Conservation (phyloP, 2,113 vertebrate species). For the Ptilonorhynchus violaceus region DNA sequence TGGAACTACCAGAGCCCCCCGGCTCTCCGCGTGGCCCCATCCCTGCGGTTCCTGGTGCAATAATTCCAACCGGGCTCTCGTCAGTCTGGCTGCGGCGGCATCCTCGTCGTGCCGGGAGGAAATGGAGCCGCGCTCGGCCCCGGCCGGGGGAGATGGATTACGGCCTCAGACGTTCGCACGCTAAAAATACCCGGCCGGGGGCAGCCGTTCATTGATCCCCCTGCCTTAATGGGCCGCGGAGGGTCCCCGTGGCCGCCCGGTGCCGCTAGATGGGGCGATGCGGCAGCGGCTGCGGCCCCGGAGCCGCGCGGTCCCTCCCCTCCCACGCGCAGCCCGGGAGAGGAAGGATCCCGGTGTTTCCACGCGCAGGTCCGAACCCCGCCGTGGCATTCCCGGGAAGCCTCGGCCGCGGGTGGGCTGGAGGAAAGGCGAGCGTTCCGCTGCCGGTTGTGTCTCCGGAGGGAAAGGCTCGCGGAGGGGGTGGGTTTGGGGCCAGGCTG, state of each 20-base stretch:
- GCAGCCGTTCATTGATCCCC: constrained; percentile 7
- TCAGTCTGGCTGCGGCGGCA: constrained; percentile 29
- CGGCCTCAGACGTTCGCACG: neutral
- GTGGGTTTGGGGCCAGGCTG: neutral
- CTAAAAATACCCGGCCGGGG: constrained; percentile 36
- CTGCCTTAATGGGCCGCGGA: neutral
- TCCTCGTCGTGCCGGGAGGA: constrained; percentile 20
- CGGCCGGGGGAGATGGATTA: neutral
- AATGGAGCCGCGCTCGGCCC: neutral
- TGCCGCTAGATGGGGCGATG: constrained; percentile 63
- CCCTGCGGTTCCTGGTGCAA: neutral
- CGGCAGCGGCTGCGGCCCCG: neutral
- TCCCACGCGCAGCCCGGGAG: neutral
- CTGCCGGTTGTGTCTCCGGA: neutral
- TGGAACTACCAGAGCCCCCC: constrained; percentile 42
- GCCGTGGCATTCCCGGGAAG: rapidly evolving
- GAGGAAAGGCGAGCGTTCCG: rapidly evolving
- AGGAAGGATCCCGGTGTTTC: rapidly evolving
- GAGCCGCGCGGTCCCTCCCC: neutral
- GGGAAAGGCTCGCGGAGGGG: rapidly evolving
- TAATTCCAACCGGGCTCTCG: neutral
- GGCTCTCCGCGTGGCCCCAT: neutral
- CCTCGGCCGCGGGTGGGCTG: rapidly evolving
- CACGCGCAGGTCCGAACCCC: neutral
- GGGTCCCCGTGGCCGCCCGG: neutral